These are phyloP conservation scores for Peromyscus attwateri DNA, from an alignment of 2,797 vertebrate species.

Conservation along the genomic window DNA sequence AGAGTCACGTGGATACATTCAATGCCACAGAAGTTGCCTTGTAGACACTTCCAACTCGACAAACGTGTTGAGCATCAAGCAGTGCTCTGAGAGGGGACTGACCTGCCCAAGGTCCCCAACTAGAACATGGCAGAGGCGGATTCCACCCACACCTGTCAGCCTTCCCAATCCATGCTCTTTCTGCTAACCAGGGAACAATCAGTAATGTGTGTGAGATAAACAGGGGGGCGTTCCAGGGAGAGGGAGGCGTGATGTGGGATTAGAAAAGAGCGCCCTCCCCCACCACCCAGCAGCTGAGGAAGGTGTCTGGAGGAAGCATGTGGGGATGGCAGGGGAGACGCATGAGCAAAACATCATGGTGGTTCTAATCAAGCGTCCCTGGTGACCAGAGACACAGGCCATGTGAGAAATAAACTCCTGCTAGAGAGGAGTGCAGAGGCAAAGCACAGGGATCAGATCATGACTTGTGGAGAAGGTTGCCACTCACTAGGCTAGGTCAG, in stretches of 20 bases:
- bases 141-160: not conserved
- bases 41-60: not conserved
- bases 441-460: not conserved
- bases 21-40: not conserved
- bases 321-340: not conserved
- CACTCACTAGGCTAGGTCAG: not conserved
- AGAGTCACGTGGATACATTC: not conserved
- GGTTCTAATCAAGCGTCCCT: rapidly evolving
- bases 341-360: not conserved
- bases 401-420: not conserved
- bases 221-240: not conserved
- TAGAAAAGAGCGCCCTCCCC: not conserved
- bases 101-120: not conserved
- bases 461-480: not conserved
- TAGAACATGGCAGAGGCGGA: not conserved
- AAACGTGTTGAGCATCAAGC: not conserved
- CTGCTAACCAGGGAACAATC: not conserved
- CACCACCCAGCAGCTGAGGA: not conserved
- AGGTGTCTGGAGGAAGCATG: not conserved
- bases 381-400: not conserved
- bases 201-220: too few relatives aligned
- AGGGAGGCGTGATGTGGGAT: not conserved
- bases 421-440: not conserved
- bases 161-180: not conserved
- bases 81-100: not conserved